phyloP scores from a whole-genome alignment of 2,113 vertebrate species.

The human region DNA sequence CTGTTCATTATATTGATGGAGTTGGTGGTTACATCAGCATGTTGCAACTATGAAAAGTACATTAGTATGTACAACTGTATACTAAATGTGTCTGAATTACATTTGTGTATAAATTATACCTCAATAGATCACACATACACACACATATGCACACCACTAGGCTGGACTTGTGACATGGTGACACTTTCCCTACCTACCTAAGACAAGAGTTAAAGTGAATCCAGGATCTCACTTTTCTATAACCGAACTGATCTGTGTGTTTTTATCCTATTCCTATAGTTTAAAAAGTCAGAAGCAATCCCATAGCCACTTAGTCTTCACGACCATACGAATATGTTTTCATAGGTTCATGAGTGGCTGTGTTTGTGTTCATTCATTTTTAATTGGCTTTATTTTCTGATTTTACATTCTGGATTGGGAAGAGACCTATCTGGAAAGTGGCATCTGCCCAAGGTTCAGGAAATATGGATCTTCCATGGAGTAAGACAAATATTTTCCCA shows the following conservation, averaged over 20 bases:
- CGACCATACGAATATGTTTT: background rate
- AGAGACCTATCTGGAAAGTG: background rate
- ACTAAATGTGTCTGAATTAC: background rate
- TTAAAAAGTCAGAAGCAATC: background rate
- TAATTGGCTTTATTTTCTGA: background rate
- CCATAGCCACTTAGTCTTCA: background rate
- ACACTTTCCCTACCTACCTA: background rate
- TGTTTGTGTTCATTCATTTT: background rate
- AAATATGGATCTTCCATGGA: background rate
- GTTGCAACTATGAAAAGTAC: background rate
- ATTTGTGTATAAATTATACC: background rate
- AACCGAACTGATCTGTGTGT: background rate
- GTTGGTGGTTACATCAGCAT: background rate
- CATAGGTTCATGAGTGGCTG: background rate
- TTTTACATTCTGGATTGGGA: background rate
- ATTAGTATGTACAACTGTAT: background rate
- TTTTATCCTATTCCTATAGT: background rate
- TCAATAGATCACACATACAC: background rate
- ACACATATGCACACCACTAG: background rate
- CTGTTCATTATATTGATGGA: background rate
- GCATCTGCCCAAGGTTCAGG: background rate
- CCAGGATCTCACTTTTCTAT: background rate
- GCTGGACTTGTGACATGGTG: background rate
- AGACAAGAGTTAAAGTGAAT: background rate
- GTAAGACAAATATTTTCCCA: background rate